These are phyloP conservation scores for Hyposoter dolosus DNA, from an alignment of 2,888 invertebrate species.

Conservation along the genomic window DNA sequence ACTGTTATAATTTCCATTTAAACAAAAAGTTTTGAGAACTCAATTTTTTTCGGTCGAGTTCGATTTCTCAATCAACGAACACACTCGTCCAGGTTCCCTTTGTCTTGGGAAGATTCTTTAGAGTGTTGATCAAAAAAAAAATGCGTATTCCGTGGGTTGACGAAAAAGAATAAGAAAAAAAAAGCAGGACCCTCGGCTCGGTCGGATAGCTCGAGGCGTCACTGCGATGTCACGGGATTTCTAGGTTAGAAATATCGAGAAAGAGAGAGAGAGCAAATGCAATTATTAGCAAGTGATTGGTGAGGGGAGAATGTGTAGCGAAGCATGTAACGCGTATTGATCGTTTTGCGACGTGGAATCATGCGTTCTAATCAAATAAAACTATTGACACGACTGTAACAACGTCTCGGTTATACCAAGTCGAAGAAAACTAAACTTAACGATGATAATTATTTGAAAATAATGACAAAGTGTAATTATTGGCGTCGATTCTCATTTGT, in stretches of 20 bases:
- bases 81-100: conserved; percentile 27
- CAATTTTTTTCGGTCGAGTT: too few species aligned
- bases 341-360: conserved; percentile 25
- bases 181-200: too few species aligned
- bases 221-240: conserved; percentile 79
- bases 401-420: background rate
- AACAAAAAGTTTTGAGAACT: too few species aligned
- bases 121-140: background rate
- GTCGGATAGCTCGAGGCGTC: conserved; percentile 69
- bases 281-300: conserved; percentile 79
- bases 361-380: background rate
- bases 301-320: conserved; percentile 18
- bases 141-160: conserved; percentile 75
- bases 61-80: conserved; percentile 63
- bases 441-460: background rate
- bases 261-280: conserved; percentile 72
- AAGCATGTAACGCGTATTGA: conserved; percentile 32
- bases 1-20: too few species aligned
- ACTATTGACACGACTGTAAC: background rate
- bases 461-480: background rate
- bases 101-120: background rate
- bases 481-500: too few species aligned
- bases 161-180: conserved; percentile 64
- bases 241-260: conserved; percentile 74
- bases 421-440: background rate